phyloP scores from a whole-genome alignment of 2,113 vertebrate genomes.

The Eretmochelys imbricata region DNA sequence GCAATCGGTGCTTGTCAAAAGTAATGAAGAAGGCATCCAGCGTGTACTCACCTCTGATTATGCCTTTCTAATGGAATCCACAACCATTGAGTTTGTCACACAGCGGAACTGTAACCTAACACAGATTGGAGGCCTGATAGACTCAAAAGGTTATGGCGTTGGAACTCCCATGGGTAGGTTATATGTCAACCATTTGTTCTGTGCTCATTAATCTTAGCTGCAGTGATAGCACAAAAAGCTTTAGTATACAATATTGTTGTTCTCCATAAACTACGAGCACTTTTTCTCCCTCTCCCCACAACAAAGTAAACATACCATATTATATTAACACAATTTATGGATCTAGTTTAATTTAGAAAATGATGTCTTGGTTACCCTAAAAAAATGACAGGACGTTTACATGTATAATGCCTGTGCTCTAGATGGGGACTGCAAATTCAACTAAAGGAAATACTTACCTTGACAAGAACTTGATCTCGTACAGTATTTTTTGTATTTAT shows the following conservation, averaged over 20 bases:
- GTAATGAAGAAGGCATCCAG: constrained; percentile 95
- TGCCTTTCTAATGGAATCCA: constrained; percentile 98
- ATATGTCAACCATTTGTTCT: constrained; percentile 24
- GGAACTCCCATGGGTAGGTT: constrained; percentile 98
- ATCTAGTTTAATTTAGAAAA: neutral
- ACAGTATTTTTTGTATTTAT: neutral
- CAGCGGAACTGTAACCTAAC: constrained; percentile 99
- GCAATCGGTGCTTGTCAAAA: constrained; percentile 97
- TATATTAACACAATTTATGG: neutral
- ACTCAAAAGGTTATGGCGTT: constrained; percentile 96
- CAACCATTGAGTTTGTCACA: constrained; percentile 95
- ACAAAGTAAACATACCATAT: neutral
- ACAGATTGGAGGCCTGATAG: constrained; percentile 97
- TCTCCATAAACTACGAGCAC: neutral
- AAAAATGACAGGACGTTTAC: neutral
- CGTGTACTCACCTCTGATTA: constrained; percentile 97
- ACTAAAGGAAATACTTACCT: neutral
- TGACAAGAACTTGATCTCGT: neutral
- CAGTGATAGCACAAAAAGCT: neutral
- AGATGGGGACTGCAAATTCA: neutral
- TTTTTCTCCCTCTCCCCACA: neutral
- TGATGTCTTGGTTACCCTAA: neutral
- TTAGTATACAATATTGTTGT: neutral
- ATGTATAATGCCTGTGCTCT: neutral
- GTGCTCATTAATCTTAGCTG: constrained; percentile 57